Conservation (phyloP, 2,113 vertebrate species). For the Mus pahari region DNA sequence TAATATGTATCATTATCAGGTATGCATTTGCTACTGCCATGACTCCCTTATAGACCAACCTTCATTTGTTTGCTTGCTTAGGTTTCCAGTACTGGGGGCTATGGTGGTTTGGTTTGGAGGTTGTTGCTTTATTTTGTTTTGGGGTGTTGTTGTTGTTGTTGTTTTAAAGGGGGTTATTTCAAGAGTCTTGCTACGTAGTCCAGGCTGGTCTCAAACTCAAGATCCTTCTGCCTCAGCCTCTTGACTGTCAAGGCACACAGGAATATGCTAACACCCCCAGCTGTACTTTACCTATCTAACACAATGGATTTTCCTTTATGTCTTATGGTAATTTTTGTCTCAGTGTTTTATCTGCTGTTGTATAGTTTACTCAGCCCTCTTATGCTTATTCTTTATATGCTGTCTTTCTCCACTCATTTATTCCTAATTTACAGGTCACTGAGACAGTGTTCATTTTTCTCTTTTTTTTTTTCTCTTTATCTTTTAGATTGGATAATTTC, state of each 20-base stretch:
- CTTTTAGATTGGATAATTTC: constrained; percentile 23
- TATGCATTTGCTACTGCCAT: neutral
- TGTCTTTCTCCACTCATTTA: neutral
- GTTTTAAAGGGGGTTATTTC: neutral
- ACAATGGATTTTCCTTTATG: neutral
- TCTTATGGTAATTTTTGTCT: constrained; percentile 8
- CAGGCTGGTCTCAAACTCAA: neutral
- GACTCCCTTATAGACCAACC: neutral
- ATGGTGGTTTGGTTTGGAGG: neutral
- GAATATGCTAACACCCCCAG: neutral
- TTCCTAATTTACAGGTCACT: neutral
- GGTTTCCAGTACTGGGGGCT: neutral
- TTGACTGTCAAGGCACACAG: neutral
- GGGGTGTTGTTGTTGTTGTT: neutral
- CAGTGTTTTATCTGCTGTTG: neutral
- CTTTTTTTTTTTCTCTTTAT: neutral
- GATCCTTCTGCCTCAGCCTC: neutral
- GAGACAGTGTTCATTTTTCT: neutral
- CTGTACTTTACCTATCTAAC: neutral
- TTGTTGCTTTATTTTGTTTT: neutral
- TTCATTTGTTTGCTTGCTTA: neutral
- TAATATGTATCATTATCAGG: neutral
- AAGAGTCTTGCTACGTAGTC: neutral
- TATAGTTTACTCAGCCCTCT: neutral
- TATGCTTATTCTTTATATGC: neutral